These are phyloP conservation scores for Drosophila bocqueti DNA, from an alignment of 1,140 invertebrate species.

Conservation along the genomic window DNA sequence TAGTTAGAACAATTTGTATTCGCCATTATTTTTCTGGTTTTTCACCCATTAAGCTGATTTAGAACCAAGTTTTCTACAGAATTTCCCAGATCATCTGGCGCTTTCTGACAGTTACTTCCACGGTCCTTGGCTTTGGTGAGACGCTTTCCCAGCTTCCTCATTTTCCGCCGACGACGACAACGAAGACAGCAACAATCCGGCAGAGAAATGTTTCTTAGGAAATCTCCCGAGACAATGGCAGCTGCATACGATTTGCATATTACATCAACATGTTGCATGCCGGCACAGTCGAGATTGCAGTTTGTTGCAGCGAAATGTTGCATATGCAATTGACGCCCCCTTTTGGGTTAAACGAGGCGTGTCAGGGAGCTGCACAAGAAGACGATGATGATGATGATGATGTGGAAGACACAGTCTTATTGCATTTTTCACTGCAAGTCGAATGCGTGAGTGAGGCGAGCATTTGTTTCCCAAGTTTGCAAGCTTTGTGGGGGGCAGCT, in stretches of 20 bases:
- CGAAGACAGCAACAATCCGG: slow-evolving; percentile 31
- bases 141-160: slow-evolving; percentile 41
- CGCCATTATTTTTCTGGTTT: slow-evolving; percentile 10
- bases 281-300: slow-evolving; percentile 49
- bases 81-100: slow-evolving; percentile 17
- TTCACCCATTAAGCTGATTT: slow-evolving; percentile 18
- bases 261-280: slow-evolving; percentile 79
- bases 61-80: slow-evolving; percentile 18
- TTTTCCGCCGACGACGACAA: slow-evolving; percentile 16
- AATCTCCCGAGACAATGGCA: slow-evolving; percentile 66
- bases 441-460: slow-evolving; percentile 47
- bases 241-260: slow-evolving; percentile 71
- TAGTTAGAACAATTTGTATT: slow-evolving; percentile 13
- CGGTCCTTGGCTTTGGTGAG: slow-evolving; percentile 8
- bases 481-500: slow-evolving; percentile 29
- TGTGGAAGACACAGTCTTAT: slow-evolving; percentile 41
- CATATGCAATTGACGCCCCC: slow-evolving; percentile 64
- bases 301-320: slow-evolving; percentile 63
- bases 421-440: slow-evolving; percentile 43
- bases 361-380: slow-evolving; percentile 29
- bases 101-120: slow-evolving; percentile 23
- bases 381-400: slow-evolving; percentile 10
- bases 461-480: slow-evolving; percentile 50
- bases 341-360: slow-evolving; percentile 66
- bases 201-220: slow-evolving; percentile 60